Evolutionary conservation across 2,113 vertebrate species (phyloP).

Genomic region (Sprattus sprattus): DNA sequence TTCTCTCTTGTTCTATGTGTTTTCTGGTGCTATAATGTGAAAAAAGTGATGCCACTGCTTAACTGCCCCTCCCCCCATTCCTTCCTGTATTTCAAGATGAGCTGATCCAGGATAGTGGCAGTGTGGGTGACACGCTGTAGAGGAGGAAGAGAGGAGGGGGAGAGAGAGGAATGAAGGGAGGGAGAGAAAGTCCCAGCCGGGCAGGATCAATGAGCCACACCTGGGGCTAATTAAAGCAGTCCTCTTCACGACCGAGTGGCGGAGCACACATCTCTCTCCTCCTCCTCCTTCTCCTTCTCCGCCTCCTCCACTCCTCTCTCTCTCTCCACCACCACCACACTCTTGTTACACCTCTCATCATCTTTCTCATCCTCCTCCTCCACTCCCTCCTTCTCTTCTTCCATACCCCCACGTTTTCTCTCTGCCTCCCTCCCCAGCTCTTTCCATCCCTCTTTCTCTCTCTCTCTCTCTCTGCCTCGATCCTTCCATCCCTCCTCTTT

Average conservation of each 20-base stretch:
- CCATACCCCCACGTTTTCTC: not conserved
- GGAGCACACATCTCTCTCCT: not conserved
- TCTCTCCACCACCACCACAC: not conserved
- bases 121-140: not conserved
- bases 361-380: not conserved
- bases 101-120: not conserved
- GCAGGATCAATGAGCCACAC: slow-evolving; percentile 18
- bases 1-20: not conserved
- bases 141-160: not conserved
- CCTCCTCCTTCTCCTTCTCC: not conserved
- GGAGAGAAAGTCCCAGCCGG: slow-evolving; percentile 7
- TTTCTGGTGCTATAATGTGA: not conserved
- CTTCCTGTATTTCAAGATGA: not conserved
- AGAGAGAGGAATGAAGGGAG: not conserved
- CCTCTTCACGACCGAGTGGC: not conserved
- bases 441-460: not conserved
- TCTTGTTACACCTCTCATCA: not conserved
- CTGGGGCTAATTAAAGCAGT: slow-evolving; percentile 19
- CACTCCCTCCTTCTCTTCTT: not conserved
- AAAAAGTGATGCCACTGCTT: not conserved
- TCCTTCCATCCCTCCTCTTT: not conserved
- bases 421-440: not conserved
- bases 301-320: not conserved
- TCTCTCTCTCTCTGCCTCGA: not conserved
- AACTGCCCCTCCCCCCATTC: not conserved